Percentiles rank a stretch among this genome's conserved stretches.
Evolutionary conservation across 2,888 invertebrate species (phyloP).

Genomic region (Limnephilus lunatus): DNA sequence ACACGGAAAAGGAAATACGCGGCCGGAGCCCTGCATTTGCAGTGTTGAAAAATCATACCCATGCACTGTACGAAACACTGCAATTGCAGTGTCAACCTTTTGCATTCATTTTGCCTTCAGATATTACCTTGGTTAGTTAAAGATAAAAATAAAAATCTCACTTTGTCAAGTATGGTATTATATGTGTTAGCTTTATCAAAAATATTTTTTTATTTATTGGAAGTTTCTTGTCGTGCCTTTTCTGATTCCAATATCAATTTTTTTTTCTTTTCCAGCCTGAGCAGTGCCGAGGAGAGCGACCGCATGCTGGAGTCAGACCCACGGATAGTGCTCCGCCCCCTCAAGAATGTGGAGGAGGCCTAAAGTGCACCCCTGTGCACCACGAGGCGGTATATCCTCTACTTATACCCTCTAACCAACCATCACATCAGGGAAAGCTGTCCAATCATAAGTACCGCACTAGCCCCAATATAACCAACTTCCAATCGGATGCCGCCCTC

Average conservation of each 20-base stretch:
- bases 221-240: background rate
- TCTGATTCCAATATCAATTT: background rate
- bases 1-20: too few species aligned
- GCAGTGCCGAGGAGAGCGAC: constrained; percentile 85
- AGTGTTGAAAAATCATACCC: too few species aligned
- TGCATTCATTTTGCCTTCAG: too few species aligned
- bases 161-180: too few species aligned
- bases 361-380: constrained; percentile 65
- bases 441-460: constrained; percentile 31
- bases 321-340: constrained; percentile 80
- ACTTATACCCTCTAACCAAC: constrained; percentile 23
- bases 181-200: too few species aligned
- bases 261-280: constrained; percentile 75
- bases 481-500: background rate
- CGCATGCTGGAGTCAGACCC: constrained; percentile 87
- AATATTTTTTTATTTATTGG: too few species aligned
- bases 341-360: constrained; percentile 80
- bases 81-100: too few species aligned
- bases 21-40: too few species aligned
- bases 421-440: constrained; percentile 44
- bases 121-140: too few species aligned
- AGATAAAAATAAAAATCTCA: too few species aligned
- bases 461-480: background rate
- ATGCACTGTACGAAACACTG: too few species aligned
- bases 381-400: background rate